A percentile compares a stretch with the other conserved stretches of the same genome.
These are phyloP conservation scores for Hedychridium roseum DNA, from an alignment of 2,888 invertebrate genomes.

Conservation along the genomic window DNA sequence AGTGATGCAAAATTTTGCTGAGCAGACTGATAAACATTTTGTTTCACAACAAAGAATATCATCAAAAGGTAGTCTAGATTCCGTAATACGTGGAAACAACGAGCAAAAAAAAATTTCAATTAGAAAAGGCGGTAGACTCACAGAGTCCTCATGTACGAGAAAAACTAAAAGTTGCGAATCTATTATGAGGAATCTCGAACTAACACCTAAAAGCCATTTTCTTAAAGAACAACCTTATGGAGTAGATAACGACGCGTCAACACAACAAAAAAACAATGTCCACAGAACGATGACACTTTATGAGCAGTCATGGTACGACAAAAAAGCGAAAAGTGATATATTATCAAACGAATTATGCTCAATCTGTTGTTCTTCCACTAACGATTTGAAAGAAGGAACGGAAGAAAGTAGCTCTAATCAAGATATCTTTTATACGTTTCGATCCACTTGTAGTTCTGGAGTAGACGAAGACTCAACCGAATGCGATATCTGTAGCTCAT, in stretches of 20 bases:
- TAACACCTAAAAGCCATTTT: too few relatives aligned
- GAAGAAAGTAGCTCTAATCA: conserved; percentile 29
- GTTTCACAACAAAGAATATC: background rate
- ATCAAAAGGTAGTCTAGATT: conserved; percentile 37
- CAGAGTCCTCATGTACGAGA: conserved; percentile 48
- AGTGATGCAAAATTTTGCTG: too few relatives aligned
- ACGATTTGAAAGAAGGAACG: conserved; percentile 31
- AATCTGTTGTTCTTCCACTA: conserved; percentile 44
- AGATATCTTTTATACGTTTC: conserved; percentile 51
- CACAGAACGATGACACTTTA: too few relatives aligned
- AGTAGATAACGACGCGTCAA: too few relatives aligned
- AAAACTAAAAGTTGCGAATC: conserved; percentile 61
- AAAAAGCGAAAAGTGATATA: too few relatives aligned
- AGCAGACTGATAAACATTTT: background rate
- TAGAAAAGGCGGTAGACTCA: too few relatives aligned
- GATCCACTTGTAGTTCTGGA: conserved; percentile 54
- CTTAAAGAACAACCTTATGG: too few relatives aligned
- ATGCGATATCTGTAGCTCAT: conserved; percentile 59
- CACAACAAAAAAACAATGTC: too few relatives aligned
- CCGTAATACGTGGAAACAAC: conserved; percentile 24
- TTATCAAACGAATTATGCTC: conserved; percentile 58
- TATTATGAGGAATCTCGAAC: too few relatives aligned
- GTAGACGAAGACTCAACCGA: conserved; percentile 57
- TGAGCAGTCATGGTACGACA: too few relatives aligned
- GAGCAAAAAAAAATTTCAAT: conserved; percentile 25